Base-by-base conservation (phyloP, 1,140 invertebrate genomes). In the Leucophenga varia region DNA sequence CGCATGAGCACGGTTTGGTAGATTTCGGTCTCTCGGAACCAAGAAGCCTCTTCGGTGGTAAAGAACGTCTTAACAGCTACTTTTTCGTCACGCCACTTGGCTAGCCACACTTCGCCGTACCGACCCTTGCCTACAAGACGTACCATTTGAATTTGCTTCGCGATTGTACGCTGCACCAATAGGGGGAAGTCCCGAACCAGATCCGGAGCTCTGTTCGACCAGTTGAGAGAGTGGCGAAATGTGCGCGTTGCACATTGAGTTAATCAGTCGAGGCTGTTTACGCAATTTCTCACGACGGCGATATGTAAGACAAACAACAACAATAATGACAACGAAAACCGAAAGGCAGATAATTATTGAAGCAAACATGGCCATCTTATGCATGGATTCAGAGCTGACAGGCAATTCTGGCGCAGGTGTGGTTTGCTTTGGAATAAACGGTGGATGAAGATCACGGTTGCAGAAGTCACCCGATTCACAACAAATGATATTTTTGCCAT, bases 41-140 rank as follows among this genome's bases (percentile, higher is more conserved):
- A 96, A 13, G 88, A 91, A 1, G 88, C 85, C 78, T 96, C 93
- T 74, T 92, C 90, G 1, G 88, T 80, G 0, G 90, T 90, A 69
- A 89, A 90, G 75, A 92, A 92, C 8, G 90, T 87, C 77, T 96
- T 97, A 3, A 95, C 93, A 8, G 93, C 94, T 6, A 96, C 91
- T 58, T 84, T 84, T 61, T 93, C 90, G 10, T 88, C 89, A 60
- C 87, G 82, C 89, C 91, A 94, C 47, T 81, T 80, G 7, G 86
- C 87, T 9, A 89, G 78, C 86, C 90, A 93, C 3, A 96, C 93
- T 72, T 95, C 91, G 1, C 93, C 93, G 69, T 92, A 95, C 1
- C 91, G 81, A 12, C 95, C 95, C 77, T 93, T 93, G 10, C 95
- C 95, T 19, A 98, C 87, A 48, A 86, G 84, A 22, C 89, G 83